These are phyloP conservation scores for Chymomyza amoena DNA, from an alignment of 2,888 invertebrate genomes.

Conservation along the genomic window DNA sequence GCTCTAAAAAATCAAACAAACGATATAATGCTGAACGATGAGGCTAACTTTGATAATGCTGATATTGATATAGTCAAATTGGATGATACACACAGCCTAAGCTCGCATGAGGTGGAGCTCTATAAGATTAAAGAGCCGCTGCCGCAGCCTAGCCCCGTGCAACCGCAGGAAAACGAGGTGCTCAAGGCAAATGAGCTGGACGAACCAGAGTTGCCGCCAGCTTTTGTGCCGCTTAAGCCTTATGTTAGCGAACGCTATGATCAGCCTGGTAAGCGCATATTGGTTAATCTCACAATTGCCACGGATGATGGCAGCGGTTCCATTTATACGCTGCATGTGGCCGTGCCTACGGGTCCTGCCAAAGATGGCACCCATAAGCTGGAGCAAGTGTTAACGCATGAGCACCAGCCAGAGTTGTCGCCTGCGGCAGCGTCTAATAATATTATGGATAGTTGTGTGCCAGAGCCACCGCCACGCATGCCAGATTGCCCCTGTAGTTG, in stretches of 20 bases:
- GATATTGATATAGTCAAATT: conserved; percentile 77
- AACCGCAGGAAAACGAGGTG: conserved; percentile 56
- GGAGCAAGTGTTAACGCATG: conserved; percentile 70
- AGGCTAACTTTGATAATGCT: conserved; percentile 55
- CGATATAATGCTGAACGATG: conserved; percentile 76
- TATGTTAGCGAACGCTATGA: conserved; percentile 64
- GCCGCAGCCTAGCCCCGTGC: conserved; percentile 5
- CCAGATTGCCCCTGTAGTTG: conserved; percentile 77
- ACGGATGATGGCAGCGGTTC: conserved; percentile 82
- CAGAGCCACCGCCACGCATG: conserved; percentile 77
- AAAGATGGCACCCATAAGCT: conserved; percentile 50
- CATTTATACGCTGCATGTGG: conserved; percentile 89
- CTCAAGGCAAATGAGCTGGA: conserved; percentile 38
- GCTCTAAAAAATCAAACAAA: conserved; percentile 48
- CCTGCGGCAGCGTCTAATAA: conserved; percentile 12
- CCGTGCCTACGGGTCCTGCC: conserved; percentile 83
- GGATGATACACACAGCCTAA: conserved; percentile 49
- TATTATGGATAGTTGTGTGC: conserved; percentile 58
- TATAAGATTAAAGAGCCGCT: conserved; percentile 63
- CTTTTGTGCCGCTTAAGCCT: conserved; percentile 50
- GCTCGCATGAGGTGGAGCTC: conserved; percentile 67
- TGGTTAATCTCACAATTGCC: conserved; percentile 90
- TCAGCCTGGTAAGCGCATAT: conserved; percentile 81
- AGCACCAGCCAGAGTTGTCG: conserved; percentile 20
- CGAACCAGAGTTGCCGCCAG: background rate